phyloP scores from a whole-genome alignment of 1,140 invertebrate species.

The Odontomachus brunneus region DNA sequence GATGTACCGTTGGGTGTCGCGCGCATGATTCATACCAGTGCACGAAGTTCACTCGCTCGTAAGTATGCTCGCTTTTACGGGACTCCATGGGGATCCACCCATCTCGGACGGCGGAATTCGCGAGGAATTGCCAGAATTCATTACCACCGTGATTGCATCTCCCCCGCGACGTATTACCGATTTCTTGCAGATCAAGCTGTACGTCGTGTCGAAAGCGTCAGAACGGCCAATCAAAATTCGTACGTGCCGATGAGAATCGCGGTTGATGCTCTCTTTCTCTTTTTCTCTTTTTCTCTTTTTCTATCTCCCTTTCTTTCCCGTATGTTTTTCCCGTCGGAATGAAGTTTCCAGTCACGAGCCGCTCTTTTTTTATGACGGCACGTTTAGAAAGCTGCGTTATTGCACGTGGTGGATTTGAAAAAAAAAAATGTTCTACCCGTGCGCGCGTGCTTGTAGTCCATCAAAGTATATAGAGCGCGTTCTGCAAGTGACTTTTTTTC shows the following conservation, averaged over 20 bases:
- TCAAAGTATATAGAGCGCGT: slow-evolving; percentile 12
- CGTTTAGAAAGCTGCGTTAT: slow-evolving; percentile 45
- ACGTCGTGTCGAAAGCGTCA: not conserved
- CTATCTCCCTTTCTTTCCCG: too few species aligned
- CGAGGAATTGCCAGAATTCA: slow-evolving; percentile 57
- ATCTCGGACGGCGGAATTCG: slow-evolving; percentile 45
- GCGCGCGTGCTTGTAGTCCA: slow-evolving; percentile 6
- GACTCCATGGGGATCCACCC: slow-evolving; percentile 41
- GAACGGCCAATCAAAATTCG: slow-evolving; percentile 42
- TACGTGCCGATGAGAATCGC: slow-evolving; percentile 8
- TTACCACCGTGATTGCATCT: slow-evolving; percentile 46
- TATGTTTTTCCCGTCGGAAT: not conserved
- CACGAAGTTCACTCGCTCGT: slow-evolving; percentile 37
- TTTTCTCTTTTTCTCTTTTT: too few species aligned
- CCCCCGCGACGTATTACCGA: slow-evolving; percentile 21
- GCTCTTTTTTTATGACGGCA: slow-evolving; percentile 20
- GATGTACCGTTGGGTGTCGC: slow-evolving; percentile 62
- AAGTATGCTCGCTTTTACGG: slow-evolving; percentile 52
- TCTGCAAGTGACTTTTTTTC: not conserved
- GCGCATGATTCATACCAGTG: slow-evolving; percentile 52
- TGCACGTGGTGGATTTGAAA: slow-evolving; percentile 24
- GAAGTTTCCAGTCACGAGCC: slow-evolving; percentile 40
- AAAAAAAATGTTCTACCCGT: not conserved
- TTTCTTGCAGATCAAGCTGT: slow-evolving; percentile 7
- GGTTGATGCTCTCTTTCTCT: slow-evolving; percentile 6